Base-by-base conservation (phyloP, 2,113 vertebrate species). In the Cololabis saira region DNA sequence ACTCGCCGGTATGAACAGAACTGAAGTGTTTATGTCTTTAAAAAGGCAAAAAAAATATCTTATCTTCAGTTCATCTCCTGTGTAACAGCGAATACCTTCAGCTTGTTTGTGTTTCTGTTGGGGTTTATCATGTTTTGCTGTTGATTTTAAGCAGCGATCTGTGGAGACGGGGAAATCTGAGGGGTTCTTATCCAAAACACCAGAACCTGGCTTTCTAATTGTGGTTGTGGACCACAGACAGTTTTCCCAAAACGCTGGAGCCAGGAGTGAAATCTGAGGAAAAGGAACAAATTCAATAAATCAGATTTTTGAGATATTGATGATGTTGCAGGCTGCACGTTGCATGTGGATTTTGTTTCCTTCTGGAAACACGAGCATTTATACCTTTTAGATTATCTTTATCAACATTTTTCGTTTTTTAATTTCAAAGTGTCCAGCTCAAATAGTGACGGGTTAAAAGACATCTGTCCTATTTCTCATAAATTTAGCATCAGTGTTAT, bases 151-250 rank as follows among this genome's bases (percentile, higher is more conserved):
- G 49, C 71, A 63, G 64, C 43, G 4, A 27, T 53, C 13, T 68
- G 60, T 69, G 62, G 53, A 73, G 45, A 81, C 43, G 24, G 27
- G 33, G 52, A 78, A 55, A 52, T 14, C 59, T 51, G 71, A 82
- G 67, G 66, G 80, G 76, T 75, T 77, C 40, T 55, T n/a, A 21
- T 79, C 19, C 66, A 81, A 22, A 68, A 73, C 69, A 66, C 19
- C 57, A 66, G 51, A 67, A 47, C 58, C 78, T 63, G 43, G 72
- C 62, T 73, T 87, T 87, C 63, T 75, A 19, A 71, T 78, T 81
- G 67, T 74, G 68, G 76, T 62, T 5, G 13, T 21, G 51, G 61
- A 30, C 61, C 61, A 50, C 14, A 12, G 44, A 76, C 40, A 48
- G 61, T 54, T 30, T 52, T 72, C 19, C 61, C 24, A 18, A 71